phyloP scores from a whole-genome alignment of 1,140 invertebrate genomes.

The Sitodiplosis mosellana region DNA sequence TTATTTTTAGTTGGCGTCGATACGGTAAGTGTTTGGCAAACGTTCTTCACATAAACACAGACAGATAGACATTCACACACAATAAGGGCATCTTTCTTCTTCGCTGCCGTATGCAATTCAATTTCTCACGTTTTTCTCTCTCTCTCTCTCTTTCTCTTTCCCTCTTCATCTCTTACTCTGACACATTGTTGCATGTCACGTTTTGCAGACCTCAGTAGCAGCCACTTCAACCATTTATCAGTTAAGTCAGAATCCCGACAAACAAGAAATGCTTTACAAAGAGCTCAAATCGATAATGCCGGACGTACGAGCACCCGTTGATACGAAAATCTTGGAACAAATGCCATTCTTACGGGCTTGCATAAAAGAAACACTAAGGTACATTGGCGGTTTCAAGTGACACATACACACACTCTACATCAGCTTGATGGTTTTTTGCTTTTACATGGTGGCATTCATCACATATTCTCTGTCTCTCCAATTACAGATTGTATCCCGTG shows the following conservation, averaged over 20 bases:
- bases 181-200: neutral
- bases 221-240: conserved; percentile 63
- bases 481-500: conserved; percentile 62
- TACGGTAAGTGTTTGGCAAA: conserved; percentile 38
- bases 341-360: conserved; percentile 69
- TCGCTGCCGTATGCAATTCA: no score
- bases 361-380: conserved; percentile 79
- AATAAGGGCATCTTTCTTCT: no score
- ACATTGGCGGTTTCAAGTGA: no score
- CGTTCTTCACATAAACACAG: neutral
- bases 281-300: conserved; percentile 49
- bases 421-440: conserved; percentile 2
- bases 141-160: neutral
- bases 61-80: no score
- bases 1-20: conserved; percentile 74
- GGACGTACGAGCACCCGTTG: conserved; percentile 31
- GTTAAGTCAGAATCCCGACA: conserved; percentile 50
- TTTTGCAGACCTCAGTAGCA: conserved; percentile 52
- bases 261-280: conserved; percentile 48
- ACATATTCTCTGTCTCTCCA: conserved; percentile 1
- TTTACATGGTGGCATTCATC: conserved; percentile 1
- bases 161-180: neutral
- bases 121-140: no score
- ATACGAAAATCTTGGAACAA: conserved; percentile 42
- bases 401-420: neutral